A percentile compares a stretch with the other conserved stretches of the same genome.
These are phyloP conservation scores for Ornithorhynchus anatinus DNA, from an alignment of 2,113 vertebrate genomes.

Conservation along the genomic window DNA sequence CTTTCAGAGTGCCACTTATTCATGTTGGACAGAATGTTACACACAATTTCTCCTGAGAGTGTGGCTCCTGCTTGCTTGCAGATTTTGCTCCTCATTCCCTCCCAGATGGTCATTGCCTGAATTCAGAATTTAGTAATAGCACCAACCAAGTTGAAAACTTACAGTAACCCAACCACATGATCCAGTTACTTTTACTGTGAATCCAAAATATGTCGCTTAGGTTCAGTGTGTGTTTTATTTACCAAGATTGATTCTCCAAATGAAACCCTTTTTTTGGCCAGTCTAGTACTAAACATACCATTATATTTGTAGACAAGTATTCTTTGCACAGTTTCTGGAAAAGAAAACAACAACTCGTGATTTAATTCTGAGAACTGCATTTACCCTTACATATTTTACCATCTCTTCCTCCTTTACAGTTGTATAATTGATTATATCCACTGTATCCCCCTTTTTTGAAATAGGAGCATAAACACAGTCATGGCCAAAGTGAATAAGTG, in stretches of 20 bases:
- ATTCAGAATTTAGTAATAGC: neutral
- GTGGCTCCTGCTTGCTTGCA: too few species aligned
- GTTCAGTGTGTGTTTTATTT: fast-evolving
- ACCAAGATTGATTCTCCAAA: fast-evolving
- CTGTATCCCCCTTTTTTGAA: fast-evolving
- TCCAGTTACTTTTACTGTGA: fast-evolving
- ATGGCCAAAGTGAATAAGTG: too few species aligned
- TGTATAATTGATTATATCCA: fast-evolving
- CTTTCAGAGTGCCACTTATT: too few species aligned
- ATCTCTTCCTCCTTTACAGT: too few species aligned
- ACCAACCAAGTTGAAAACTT: neutral
- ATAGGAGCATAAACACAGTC: fast-evolving
- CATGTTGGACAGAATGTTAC: too few species aligned
- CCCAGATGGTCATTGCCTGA: fast-evolving
- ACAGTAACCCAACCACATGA: neutral
- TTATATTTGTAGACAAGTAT: neutral
- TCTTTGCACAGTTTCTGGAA: neutral
- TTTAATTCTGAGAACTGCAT: too few species aligned
- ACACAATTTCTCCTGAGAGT: too few species aligned
- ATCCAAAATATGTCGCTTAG: neutral
- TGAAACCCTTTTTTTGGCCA: fast-evolving
- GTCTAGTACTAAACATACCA: neutral
- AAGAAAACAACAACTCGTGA: neutral
- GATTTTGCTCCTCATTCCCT: too few species aligned
- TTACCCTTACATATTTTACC: too few species aligned